A percentile compares a stretch with the other conserved stretches of the same genome.
Conservation (phyloP, 2,113 vertebrate species). For the Plectropomus leopardus region DNA sequence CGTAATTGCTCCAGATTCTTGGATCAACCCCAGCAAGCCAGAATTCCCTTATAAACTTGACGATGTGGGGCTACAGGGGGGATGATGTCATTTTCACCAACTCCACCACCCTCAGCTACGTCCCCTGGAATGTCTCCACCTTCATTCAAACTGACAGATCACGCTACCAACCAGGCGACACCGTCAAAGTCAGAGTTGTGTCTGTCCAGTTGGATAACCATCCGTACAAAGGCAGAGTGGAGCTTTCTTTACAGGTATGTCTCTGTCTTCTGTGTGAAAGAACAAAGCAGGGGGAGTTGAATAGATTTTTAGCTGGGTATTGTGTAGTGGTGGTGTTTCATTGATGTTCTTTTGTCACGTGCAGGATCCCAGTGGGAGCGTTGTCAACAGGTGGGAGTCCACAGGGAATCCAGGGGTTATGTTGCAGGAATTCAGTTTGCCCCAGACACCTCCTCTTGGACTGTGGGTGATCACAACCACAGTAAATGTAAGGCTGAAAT, state of each 20-base stretch:
- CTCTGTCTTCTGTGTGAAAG: background rate
- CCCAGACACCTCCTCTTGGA: constrained; percentile 84
- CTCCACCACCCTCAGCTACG: constrained; percentile 78
- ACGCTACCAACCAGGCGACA: constrained; percentile 85
- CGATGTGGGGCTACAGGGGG: constrained; percentile 80
- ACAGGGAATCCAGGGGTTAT: constrained; percentile 85
- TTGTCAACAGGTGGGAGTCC: constrained; percentile 86
- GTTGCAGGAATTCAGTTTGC: constrained; percentile 85
- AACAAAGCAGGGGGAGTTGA: constrained; percentile 17
- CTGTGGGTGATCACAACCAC: constrained; percentile 87
- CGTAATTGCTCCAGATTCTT: constrained; percentile 43
- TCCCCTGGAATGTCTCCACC: constrained; percentile 81
- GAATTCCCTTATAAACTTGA: constrained; percentile 55
- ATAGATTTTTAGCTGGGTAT: background rate
- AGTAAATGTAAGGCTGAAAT: constrained; percentile 80
- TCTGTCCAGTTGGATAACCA: constrained; percentile 85
- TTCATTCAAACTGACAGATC: constrained; percentile 89
- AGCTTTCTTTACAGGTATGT: constrained; percentile 86
- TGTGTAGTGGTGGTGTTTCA: constrained; percentile 17
- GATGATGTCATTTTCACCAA: constrained; percentile 84
- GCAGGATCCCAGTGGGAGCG: constrained; percentile 88
- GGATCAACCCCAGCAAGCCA: constrained; percentile 7
- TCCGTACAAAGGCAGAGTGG: constrained; percentile 83
- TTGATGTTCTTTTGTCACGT: constrained; percentile 36
- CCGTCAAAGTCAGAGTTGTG: constrained; percentile 84